Evolutionary conservation across 2,113 vertebrate genomes (phyloP).

Genomic region (Hiodon alosoides): DNA sequence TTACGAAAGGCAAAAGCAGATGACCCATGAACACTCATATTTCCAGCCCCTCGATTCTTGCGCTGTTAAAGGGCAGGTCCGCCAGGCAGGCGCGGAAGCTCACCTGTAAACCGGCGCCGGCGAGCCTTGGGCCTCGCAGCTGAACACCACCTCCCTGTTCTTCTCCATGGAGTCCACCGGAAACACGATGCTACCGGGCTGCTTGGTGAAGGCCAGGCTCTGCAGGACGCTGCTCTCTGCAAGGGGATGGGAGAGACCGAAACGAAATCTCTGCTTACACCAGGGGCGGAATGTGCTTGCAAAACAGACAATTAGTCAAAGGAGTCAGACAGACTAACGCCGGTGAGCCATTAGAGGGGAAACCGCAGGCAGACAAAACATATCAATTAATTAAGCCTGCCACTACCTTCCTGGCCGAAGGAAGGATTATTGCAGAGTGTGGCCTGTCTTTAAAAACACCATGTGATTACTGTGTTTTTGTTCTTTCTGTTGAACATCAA

Average conservation of each 20-base stretch:
- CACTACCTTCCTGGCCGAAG: constrained; percentile 26
- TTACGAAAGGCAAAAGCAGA: too few species aligned
- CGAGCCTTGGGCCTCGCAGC: constrained; percentile 83
- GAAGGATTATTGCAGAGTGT: constrained; percentile 40
- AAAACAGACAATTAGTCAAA: constrained; percentile 48
- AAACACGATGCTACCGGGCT: constrained; percentile 84
- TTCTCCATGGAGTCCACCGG: constrained; percentile 84
- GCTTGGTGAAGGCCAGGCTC: constrained; percentile 81
- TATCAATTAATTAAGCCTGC: constrained; percentile 53
- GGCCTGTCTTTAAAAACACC: constrained; percentile 36
- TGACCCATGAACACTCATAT: too few species aligned
- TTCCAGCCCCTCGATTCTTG: too few species aligned
- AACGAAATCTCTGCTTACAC: constrained; percentile 27
- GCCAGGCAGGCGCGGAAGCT: constrained; percentile 25
- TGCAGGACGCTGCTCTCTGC: constrained; percentile 73
- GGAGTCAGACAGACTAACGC: constrained; percentile 31
- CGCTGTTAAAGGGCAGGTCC: too few species aligned
- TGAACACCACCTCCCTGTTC: constrained; percentile 84
- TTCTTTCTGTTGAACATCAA: constrained; percentile 46
- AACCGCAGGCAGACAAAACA: constrained; percentile 54
- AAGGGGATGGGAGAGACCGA: constrained; percentile 40
- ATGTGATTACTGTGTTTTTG: constrained; percentile 29
- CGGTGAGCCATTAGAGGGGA: constrained; percentile 37
- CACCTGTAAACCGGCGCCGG: constrained; percentile 80
- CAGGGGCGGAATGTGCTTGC: constrained; percentile 29